Percentiles rank a stretch among this genome's conserved stretches.
phyloP scores from a whole-genome alignment of 1,140 invertebrate species.

The Bombus difficillimus region DNA sequence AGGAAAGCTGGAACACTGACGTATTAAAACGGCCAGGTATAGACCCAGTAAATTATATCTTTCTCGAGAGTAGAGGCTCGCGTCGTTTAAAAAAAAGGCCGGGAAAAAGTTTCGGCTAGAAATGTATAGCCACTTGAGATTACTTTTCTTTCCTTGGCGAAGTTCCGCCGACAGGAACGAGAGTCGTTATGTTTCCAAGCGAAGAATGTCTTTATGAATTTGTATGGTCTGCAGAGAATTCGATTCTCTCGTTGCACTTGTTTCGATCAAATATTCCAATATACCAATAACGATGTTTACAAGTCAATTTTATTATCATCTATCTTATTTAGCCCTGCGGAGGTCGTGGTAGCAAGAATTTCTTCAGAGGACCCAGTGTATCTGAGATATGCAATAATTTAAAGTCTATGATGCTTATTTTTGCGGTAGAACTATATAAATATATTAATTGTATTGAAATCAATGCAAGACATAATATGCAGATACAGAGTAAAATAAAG shows the following conservation, averaged over 20 bases:
- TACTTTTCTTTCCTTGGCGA: constrained; percentile 54
- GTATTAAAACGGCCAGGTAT: constrained; percentile 74
- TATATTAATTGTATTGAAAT: no score
- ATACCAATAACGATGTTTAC: no score
- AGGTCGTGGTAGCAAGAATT: no score
- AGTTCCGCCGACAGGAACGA: constrained; percentile 16
- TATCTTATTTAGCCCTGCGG: no score
- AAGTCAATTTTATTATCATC: no score
- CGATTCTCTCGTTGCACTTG: background rate
- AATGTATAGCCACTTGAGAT: constrained; percentile 67
- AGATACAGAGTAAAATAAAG: no score
- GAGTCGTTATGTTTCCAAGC: constrained; percentile 9
- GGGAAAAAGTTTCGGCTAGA: constrained; percentile 57
- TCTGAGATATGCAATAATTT: no score
- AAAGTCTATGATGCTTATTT: no score
- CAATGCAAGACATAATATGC: no score
- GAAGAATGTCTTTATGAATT: constrained; percentile 13
- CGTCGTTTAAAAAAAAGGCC: constrained; percentile 25
- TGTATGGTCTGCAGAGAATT: background rate
- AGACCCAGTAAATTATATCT: constrained; percentile 76
- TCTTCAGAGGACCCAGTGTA: no score
- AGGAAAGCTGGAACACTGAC: constrained; percentile 34
- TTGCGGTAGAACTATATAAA: no score
- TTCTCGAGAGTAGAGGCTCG: constrained; percentile 53
- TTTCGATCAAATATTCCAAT: background rate